Percentiles rank a stretch among this genome's conserved stretches.
Evolutionary conservation across 2,113 vertebrate species (phyloP).

Genomic region (Triplophysa dalaica): DNA sequence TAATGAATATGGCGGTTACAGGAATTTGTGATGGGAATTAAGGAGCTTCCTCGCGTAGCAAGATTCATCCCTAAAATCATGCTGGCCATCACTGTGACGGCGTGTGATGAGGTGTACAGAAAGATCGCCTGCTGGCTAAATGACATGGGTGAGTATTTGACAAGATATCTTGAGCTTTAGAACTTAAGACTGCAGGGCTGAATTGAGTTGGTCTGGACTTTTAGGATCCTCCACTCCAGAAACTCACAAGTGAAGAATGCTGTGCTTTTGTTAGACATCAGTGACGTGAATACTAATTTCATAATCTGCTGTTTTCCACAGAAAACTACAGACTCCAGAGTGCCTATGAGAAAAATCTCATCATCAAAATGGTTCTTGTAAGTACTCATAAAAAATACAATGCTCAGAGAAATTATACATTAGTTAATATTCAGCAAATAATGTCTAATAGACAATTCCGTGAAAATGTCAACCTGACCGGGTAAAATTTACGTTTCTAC

Average conservation of each 20-base stretch:
- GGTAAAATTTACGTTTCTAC: too few relatives aligned
- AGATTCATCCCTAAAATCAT: slow-evolving; percentile 93
- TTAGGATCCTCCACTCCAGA: not conserved
- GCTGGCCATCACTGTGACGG: slow-evolving; percentile 89
- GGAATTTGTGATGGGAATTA: slow-evolving; percentile 92
- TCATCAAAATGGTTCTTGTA: slow-evolving; percentile 98
- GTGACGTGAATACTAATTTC: slow-evolving; percentile 2
- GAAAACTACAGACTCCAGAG: slow-evolving; percentile 98
- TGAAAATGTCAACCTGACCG: too few relatives aligned
- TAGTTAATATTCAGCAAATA: too few relatives aligned
- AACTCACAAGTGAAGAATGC: not conserved
- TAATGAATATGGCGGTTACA: slow-evolving; percentile 56
- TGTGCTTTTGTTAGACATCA: not conserved
- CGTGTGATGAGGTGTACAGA: slow-evolving; percentile 92
- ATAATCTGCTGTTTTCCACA: slow-evolving; percentile 62
- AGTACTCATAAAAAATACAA: slow-evolving; percentile 60
- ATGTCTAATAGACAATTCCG: too few relatives aligned
- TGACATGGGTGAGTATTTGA: slow-evolving; percentile 84
- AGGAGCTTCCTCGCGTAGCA: slow-evolving; percentile 86
- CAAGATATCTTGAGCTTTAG: not conserved
- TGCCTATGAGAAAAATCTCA: slow-evolving; percentile 97
- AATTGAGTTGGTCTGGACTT: not conserved
- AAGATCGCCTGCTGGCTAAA: slow-evolving; percentile 96
- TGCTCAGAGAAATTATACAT: too few relatives aligned
- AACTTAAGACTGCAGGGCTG: too few relatives aligned